Evolutionary conservation across 2,888 invertebrate species (phyloP).

Genomic region (Drosophila anomalata): DNA sequence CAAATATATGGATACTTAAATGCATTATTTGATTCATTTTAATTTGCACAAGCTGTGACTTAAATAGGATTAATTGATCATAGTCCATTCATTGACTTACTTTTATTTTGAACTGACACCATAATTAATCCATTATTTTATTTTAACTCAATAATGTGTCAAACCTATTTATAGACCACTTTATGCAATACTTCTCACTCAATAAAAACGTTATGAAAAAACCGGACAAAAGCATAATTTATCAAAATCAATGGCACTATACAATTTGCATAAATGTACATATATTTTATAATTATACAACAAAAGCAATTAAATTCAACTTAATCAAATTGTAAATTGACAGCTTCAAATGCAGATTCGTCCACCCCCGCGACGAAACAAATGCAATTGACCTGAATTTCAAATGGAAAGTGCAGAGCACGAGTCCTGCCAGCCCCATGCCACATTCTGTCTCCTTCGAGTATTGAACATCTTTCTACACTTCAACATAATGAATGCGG

Average conservation of each 20-base stretch:
- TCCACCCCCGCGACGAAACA: conserved; percentile 32
- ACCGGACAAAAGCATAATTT: conserved; percentile 52
- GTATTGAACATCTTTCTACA: conserved; percentile 23
- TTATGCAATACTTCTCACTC: conserved; percentile 39
- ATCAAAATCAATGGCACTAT: conserved; percentile 62
- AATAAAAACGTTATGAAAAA: conserved; percentile 21
- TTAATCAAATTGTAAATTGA: conserved; percentile 72
- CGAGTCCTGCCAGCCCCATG: conserved; percentile 8
- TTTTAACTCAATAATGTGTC: conserved; percentile 15
- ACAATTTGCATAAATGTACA: conserved; percentile 66
- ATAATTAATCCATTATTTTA: conserved; percentile 43
- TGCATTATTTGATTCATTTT: conserved; percentile 8
- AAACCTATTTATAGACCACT: conserved; percentile 41
- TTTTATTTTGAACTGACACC: conserved; percentile 10
- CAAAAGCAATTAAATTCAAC: conserved; percentile 73
- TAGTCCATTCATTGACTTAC: conserved; percentile 13
- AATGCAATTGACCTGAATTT: conserved; percentile 66
- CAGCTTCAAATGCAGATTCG: conserved; percentile 61
- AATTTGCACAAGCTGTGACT: conserved; percentile 2
- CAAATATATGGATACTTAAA: conserved; percentile 21
- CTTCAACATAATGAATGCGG: conserved; percentile 18
- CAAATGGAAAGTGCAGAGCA: conserved; percentile 30
- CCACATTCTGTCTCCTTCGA: conserved; percentile 3
- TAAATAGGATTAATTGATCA: conserved; percentile 9
- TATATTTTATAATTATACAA: conserved; percentile 59